These are phyloP conservation scores for Cephalopachus bancanus DNA, from an alignment of 2,797 vertebrate species.

Conservation along the genomic window DNA sequence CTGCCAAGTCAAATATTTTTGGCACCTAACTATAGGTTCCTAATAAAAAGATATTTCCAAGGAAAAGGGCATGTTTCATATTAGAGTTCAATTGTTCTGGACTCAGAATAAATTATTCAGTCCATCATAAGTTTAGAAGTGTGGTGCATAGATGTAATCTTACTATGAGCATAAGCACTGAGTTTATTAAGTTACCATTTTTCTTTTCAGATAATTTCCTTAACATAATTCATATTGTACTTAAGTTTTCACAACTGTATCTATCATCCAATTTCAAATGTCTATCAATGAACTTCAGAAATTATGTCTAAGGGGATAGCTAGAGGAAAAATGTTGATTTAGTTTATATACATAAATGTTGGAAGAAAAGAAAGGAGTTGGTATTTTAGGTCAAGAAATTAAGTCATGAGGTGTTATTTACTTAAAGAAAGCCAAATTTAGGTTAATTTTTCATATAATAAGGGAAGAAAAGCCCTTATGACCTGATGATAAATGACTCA, in stretches of 20 bases:
- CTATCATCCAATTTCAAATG: conserved; percentile 32
- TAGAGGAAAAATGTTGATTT: background rate
- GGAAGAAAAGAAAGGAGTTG: background rate
- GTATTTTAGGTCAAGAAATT: conserved; percentile 20
- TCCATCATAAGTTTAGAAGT: background rate
- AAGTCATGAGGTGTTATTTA: background rate
- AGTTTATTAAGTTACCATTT: background rate
- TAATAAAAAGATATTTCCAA: conserved; percentile 25
- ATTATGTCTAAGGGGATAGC: background rate
- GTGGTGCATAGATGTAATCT: background rate
- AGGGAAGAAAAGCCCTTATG: background rate
- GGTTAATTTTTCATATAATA: background rate
- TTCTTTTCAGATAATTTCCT: conserved; percentile 11
- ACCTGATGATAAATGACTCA: background rate
- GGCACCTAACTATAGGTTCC: background rate
- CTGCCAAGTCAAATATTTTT: conserved; percentile 52
- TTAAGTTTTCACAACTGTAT: conserved; percentile 36
- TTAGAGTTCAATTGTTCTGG: background rate
- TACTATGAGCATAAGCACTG: background rate
- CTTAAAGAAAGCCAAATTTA: background rate
- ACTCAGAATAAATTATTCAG: background rate
- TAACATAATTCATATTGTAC: background rate
- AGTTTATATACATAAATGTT: background rate
- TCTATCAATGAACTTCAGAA: background rate
- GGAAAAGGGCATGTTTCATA: background rate